Base-by-base conservation (phyloP, 2,797 vertebrate genomes). In the Anolis apletophallus region DNA sequence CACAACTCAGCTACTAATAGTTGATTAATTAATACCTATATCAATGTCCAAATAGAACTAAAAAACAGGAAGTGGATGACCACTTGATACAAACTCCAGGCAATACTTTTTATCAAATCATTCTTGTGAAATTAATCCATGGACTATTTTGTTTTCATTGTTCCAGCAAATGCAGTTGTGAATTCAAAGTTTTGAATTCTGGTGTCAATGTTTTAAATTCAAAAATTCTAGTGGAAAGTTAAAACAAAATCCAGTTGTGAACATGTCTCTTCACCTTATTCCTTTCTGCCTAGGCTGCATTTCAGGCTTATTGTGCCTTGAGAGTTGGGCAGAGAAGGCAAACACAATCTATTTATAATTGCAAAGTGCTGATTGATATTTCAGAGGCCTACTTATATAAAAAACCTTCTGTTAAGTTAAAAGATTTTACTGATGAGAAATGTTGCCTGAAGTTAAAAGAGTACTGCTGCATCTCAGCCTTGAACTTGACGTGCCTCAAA, bases 341-440 rank as follows among this genome's bases (percentile, higher is more conserved):
- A 83, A 71, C 79, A 19, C 80, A 57, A 87, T 84, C 86, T 32
- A 84, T 54, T 73, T 67, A 84, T 73, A 87, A 87, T 80, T 84
- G 81, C 26, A 64, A 87, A 80, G 75, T 67, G 75, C 67, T 79
- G 86, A 77, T 84, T 14, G 81, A 87, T 81, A 80, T 74, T 87
- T 79, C 81, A 55, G 81, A 87, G 81, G 55, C 67, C 34, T 4
- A 72, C 68, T 80, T 79, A 67, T 75, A 73, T 87, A 80, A 80
- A 77, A 87, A 46, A 55, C 40, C 40, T 34, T 83, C 50, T 50
- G 74, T 67, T 23, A 79, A 80, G 68, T 68, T 34, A 67, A 72
- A 82, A 73, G 67, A 59, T 52, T 83, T 83, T 46, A 83, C 74
- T 40, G 54, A 83, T 79, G 86, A 83, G 57, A 84, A 87, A 64